Conservation (phyloP, 2,113 vertebrate species). For the Climacteris rufus region DNA sequence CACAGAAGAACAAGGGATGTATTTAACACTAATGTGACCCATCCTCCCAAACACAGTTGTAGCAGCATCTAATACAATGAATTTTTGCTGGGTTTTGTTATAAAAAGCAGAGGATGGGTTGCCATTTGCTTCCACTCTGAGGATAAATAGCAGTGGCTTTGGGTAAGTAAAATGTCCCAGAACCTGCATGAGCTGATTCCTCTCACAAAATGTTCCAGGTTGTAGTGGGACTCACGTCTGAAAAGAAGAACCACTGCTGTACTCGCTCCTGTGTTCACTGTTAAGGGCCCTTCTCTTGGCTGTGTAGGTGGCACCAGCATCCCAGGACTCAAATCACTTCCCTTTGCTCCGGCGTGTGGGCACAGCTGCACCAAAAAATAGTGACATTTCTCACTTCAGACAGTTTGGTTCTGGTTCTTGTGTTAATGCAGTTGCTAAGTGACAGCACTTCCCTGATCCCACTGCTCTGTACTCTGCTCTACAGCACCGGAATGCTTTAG, state of each 20-base stretch:
- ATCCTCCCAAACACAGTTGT: not conserved
- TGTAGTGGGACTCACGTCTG: not conserved
- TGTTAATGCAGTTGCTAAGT: not conserved
- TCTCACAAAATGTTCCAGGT: not conserved
- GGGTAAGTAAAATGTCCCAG: not conserved
- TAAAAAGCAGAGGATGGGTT: not conserved
- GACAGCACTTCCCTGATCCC: not conserved
- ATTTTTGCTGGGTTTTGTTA: not conserved
- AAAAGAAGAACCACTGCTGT: not conserved
- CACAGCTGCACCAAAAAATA: not conserved
- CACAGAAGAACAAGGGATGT: not conserved
- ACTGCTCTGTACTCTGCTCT: rapidly evolving
- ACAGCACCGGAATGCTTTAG: not conserved
- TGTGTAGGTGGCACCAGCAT: not conserved
- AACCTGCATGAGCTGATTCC: not conserved
- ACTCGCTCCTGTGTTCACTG: not conserved
- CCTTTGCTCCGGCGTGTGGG: not conserved
- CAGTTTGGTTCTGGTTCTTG: not conserved
- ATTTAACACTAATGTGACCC: not conserved
- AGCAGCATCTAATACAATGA: not conserved
- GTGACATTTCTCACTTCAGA: not conserved
- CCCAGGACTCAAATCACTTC: not conserved
- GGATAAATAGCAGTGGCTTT: not conserved
- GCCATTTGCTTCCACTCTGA: not conserved
- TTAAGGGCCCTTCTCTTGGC: not conserved